Evolutionary conservation across 2,797 vertebrate species (phyloP).

Genomic region (Merluccius polli): DNA sequence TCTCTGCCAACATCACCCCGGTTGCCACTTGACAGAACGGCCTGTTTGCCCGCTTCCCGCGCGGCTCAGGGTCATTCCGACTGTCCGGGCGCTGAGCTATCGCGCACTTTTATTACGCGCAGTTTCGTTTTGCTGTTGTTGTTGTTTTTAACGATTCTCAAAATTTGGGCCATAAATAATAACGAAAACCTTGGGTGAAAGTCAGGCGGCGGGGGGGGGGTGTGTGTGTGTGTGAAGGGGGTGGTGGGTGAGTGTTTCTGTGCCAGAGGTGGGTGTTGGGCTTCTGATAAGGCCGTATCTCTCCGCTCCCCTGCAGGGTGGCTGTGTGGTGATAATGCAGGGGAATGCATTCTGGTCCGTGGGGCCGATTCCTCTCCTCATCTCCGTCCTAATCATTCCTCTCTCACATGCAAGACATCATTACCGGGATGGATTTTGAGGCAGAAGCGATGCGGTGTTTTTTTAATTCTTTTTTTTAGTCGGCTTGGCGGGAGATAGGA

Average conservation of each 20-base stretch:
- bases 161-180: no score
- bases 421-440: conserved; percentile 56
- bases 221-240: not conserved
- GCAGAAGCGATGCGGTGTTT: conserved; percentile 29
- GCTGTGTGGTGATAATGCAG: conserved; percentile 37
- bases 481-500: conserved; percentile 6
- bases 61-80: no score
- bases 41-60: no score
- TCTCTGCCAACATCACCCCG: no score
- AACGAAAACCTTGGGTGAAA: no score
- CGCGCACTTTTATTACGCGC: no score
- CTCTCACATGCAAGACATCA: conserved; percentile 40
- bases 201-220: not conserved
- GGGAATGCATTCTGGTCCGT: conserved; percentile 37
- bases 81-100: no score
- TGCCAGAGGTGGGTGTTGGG: conserved; percentile 33
- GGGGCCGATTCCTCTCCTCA: conserved; percentile 45
- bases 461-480: conserved; percentile 11
- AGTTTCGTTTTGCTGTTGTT: no score
- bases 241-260: conserved; percentile 30
- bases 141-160: no score
- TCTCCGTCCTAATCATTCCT: conserved; percentile 49
- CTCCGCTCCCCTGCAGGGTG: conserved; percentile 7
- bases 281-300: conserved; percentile 43
- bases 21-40: no score